Evolutionary conservation across 1,140 invertebrate genomes (phyloP).

Genomic region (Eubasilissa regina): DNA sequence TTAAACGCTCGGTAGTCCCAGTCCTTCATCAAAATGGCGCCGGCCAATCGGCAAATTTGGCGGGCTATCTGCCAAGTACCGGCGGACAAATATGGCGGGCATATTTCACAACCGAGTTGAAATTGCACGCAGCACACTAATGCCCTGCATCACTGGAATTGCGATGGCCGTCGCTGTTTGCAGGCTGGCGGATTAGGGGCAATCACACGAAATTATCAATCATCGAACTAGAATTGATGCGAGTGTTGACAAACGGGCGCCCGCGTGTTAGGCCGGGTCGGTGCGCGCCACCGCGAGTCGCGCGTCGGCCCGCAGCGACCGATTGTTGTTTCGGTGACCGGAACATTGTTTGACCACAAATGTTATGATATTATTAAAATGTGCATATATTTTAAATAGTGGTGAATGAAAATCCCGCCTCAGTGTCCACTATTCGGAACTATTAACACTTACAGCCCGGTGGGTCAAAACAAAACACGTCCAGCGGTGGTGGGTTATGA

Average conservation of each 20-base stretch:
- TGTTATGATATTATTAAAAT: too few species aligned
- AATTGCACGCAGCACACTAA: slow-evolving; percentile 9
- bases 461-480: too few species aligned
- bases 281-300: neutral
- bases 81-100: slow-evolving; percentile 3
- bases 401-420: too few species aligned
- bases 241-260: slow-evolving; percentile 11
- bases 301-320: too few species aligned
- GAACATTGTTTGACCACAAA: too few species aligned
- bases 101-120: slow-evolving; percentile 39
- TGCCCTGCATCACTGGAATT: neutral
- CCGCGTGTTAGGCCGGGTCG: neutral
- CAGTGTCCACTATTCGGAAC: too few species aligned
- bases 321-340: too few species aligned
- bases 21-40: slow-evolving; percentile 28
- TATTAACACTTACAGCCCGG: too few species aligned
- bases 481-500: too few species aligned
- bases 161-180: slow-evolving; percentile 23
- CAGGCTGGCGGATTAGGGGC: slow-evolving; percentile 25
- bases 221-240: slow-evolving; percentile 35
- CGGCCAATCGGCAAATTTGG: neutral
- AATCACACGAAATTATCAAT: slow-evolving; percentile 48
- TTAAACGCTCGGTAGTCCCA: neutral
- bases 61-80: slow-evolving; percentile 2
- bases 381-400: too few species aligned